These are phyloP conservation scores for Cherax quadricarinatus DNA, from an alignment of 1,140 invertebrate genomes.

Conservation along the genomic window DNA sequence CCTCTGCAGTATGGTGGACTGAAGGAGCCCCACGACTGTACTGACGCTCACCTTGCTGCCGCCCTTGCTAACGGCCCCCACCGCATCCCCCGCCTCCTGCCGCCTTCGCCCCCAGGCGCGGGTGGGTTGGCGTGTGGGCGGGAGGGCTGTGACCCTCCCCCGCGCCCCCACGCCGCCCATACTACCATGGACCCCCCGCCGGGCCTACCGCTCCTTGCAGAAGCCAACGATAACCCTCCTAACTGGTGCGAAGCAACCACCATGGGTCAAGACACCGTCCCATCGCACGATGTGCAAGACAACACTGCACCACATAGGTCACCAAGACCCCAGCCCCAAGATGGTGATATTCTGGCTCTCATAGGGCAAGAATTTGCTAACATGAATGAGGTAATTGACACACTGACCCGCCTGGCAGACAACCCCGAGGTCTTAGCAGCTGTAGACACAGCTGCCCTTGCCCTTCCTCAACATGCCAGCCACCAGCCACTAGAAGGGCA, in stretches of 20 bases:
- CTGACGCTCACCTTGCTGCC: conserved; percentile 58
- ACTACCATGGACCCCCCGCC: conserved; percentile 65
- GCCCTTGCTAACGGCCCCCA: conserved; percentile 61
- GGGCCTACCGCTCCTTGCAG: conserved; percentile 26
- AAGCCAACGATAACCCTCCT: background rate
- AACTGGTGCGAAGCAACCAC: background rate
- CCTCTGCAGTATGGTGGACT: conserved; percentile 66
- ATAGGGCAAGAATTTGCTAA: conserved; percentile 56
- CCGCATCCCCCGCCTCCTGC: conserved; percentile 46
- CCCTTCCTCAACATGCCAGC: background rate
- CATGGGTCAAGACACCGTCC: conserved; percentile 51
- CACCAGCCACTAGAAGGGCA: background rate
- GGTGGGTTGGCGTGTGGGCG: conserved; percentile 63
- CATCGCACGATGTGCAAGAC: background rate
- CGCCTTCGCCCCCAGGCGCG: conserved; percentile 29
- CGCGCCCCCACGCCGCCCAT: conserved; percentile 63
- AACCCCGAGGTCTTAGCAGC: conserved; percentile 62
- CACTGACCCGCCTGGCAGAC: conserved; percentile 52
- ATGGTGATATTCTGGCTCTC: conserved; percentile 56
- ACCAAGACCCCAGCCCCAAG: conserved; percentile 31
- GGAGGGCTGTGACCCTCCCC: conserved; percentile 60
- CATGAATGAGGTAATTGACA: conserved; percentile 67
- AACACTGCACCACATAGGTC: conserved; percentile 40
- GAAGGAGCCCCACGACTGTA: conserved; percentile 69
- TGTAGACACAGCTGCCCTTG: conserved; percentile 13